These are phyloP conservation scores for Tetragnatha montana DNA, from an alignment of 2,888 invertebrate genomes.

Conservation along the genomic window DNA sequence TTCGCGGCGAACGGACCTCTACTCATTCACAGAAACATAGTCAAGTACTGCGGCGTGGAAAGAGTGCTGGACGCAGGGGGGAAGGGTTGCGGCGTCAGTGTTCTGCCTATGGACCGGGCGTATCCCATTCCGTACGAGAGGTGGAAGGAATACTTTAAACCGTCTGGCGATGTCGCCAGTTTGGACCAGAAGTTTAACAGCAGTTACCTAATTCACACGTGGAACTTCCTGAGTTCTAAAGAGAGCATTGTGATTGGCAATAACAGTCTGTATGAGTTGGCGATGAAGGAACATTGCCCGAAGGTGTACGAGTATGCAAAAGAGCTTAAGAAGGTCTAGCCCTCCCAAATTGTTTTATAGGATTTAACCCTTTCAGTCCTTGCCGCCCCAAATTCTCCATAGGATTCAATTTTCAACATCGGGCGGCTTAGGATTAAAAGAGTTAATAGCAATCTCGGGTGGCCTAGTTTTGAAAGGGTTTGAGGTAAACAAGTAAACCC, in stretches of 20 bases:
- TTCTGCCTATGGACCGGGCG: neutral
- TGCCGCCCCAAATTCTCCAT: too few relatives aligned
- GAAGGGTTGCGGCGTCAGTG: neutral
- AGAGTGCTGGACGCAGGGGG: neutral
- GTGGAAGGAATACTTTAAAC: conserved; percentile 16
- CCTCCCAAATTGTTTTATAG: neutral
- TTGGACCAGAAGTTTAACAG: neutral
- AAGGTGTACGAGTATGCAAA: neutral
- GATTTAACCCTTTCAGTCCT: too few relatives aligned
- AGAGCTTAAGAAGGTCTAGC: neutral
- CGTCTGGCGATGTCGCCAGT: neutral
- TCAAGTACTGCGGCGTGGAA: neutral
- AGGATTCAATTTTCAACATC: too few relatives aligned
- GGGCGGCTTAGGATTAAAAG: too few relatives aligned
- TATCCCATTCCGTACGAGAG: conserved; percentile 16
- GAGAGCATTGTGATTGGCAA: neutral
- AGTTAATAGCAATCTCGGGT: too few relatives aligned
- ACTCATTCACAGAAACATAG: neutral
- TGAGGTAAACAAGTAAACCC: too few relatives aligned
- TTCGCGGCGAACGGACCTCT: neutral
- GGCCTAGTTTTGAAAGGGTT: too few relatives aligned
- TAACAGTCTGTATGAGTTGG: conserved; percentile 10
- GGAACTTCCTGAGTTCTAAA: conserved; percentile 4
- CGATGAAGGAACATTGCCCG: conserved; percentile 16
- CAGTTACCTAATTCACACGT: conserved; percentile 12